phyloP scores from a whole-genome alignment of 64 coral and sea anemone species.

The Exaiptasia diaphana region DNA sequence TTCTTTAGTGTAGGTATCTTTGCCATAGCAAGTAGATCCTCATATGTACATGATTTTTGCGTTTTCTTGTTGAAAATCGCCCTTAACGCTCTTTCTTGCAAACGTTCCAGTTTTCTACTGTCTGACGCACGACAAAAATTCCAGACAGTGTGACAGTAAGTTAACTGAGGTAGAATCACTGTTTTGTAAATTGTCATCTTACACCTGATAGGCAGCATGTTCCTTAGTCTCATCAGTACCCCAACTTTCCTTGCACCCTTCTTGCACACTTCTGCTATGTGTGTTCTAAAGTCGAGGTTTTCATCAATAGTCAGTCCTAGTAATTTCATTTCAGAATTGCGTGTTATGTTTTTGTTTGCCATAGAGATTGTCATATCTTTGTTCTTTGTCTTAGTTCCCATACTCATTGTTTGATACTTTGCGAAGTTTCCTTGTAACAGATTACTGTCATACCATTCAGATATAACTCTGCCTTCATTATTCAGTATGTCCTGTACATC shows the following conservation, averaged over 20 bases:
- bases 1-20: not conserved
- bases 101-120: conserved; percentile 1
- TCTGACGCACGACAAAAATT: conserved; percentile 35
- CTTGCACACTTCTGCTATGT: not conserved
- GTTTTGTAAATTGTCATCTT: conserved; percentile 25
- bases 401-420: too few species aligned
- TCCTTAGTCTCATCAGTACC: not conserved
- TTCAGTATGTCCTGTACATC: not conserved
- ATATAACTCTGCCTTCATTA: not conserved
- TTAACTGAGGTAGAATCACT: conserved; percentile 9
- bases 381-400: too few species aligned
- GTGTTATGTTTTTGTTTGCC: too few species aligned
- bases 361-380: too few species aligned
- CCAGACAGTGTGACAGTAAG: conserved; percentile 31
- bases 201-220: not conserved
- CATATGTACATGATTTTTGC: not conserved
- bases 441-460: not conserved
- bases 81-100: too few species aligned
- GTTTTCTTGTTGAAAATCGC: too few species aligned
- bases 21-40: not conserved
- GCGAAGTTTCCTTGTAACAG: not conserved
- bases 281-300: not conserved
- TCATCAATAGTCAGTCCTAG: not conserved
- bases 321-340: not conserved
- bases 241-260: not conserved